Evolutionary conservation across 2,888 invertebrate genomes (phyloP), one percentile per base, ranked within the genome.

Genomic region (Eupithecia tripunctaria): DNA sequence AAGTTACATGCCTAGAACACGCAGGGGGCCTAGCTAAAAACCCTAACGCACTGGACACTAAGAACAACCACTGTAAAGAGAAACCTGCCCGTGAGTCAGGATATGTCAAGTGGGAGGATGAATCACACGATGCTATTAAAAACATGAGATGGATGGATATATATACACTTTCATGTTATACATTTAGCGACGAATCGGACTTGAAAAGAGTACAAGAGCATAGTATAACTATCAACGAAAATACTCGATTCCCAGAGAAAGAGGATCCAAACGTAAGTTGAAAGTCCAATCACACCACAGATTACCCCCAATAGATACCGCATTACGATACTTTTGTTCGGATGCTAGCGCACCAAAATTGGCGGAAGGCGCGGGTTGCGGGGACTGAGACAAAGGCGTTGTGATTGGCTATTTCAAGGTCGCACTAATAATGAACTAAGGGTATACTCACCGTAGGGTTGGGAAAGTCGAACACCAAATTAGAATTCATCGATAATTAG

Each of bases 41-140:
- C 56, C 12, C 56, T 56, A 12, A 56, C 14, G 21, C 21, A 56
- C 12, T 25, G 56, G 56, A 56, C 25, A 25, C 4, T 56, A 56
- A 56, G 25, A 25, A 0, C 5, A 47, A n/a, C n/a, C n/a, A 43
- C 18, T 25, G 25, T 56, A 56, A 25, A 12, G 56, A 56, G 56
- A 56, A 56, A 25, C 25, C 25, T 56, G 56, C 1, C 14, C 56
- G 56, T 25, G 25, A 56, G 12, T 56, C 56, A 25, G 56, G 56
- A 21, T 56, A 56, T 56, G 14, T 56, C 56, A 56, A 56, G 14
- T 56, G 56, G 56, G 56, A 56, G 56, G 56, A 56, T 56, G 56
- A 56, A 56, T 56, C 56, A 14, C 56, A 56, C 25, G 56, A 56
- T 14, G 0, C 56, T 56, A 3, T 56, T 25, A 56, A 25, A 56